Conservation (phyloP, 23 tunicate genomes). For the Trididemnum miniatum region DNA sequence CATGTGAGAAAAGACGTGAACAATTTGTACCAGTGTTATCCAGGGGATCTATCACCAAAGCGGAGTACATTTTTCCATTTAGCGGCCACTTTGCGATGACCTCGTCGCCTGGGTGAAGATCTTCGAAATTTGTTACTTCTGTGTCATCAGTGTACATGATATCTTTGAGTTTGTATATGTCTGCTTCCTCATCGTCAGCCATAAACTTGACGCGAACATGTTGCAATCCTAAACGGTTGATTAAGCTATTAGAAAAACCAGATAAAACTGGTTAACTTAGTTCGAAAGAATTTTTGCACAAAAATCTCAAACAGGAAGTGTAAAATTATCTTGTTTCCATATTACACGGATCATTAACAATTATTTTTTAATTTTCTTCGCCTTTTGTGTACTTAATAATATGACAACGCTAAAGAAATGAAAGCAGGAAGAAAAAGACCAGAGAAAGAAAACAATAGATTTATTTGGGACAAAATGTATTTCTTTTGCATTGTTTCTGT, state of each 20-base stretch:
- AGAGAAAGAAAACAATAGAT: too few species aligned
- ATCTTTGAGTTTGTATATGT: constrained; percentile 77
- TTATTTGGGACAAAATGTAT: too few species aligned
- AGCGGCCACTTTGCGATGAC: constrained; percentile 97
- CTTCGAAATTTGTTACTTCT: constrained; percentile 70
- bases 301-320: too few species aligned
- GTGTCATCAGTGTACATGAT: constrained; percentile 88
- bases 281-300: too few species aligned
- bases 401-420: too few species aligned
- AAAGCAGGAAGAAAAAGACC: too few species aligned
- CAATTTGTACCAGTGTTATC: constrained; percentile 80
- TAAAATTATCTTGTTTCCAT: too few species aligned
- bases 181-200: constrained; percentile 89
- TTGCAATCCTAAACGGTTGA: constrained; percentile 21
- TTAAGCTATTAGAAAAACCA: background rate
- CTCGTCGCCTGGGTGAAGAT: constrained; percentile 71
- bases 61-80: constrained; percentile 79
- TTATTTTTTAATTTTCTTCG: too few species aligned
- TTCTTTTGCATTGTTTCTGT: too few species aligned
- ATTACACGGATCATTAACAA: too few species aligned
- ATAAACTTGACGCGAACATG: constrained; percentile 87
- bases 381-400: too few species aligned
- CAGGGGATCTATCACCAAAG: constrained; percentile 84
- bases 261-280: background rate
- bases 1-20: too few species aligned